These are phyloP conservation scores for Habropoda laboriosa DNA, from an alignment of 1,140 invertebrate genomes.

Conservation along the genomic window DNA sequence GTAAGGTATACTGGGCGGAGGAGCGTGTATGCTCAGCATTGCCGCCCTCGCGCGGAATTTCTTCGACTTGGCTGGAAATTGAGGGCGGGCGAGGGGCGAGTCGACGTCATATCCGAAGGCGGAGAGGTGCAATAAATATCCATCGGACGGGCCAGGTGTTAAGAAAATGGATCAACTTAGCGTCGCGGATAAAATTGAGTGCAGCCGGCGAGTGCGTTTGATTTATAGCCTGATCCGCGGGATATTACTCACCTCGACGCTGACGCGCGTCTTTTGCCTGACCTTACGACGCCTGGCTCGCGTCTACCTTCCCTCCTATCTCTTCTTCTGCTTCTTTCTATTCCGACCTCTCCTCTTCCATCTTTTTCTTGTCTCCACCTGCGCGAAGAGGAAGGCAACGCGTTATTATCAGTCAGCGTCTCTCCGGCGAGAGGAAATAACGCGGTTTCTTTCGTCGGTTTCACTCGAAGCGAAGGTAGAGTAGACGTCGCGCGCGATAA, in stretches of 20 bases:
- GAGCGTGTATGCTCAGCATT: not conserved
- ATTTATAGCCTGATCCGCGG: conserved; percentile 42
- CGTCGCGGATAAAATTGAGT: conserved; percentile 51
- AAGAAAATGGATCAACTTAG: conserved; percentile 53
- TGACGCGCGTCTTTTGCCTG: conserved; percentile 41
- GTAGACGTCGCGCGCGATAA: not conserved
- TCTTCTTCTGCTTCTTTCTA: no score
- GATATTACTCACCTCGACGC: conserved; percentile 49
- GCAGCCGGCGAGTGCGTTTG: conserved; percentile 44
- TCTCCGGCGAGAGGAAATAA: not conserved
- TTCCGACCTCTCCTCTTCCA: not conserved
- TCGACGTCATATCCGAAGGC: not conserved
- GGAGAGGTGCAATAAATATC: conserved; percentile 40
- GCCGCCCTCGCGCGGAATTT: conserved; percentile 13
- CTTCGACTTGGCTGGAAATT: conserved; percentile 19
- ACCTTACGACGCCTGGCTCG: conserved; percentile 27
- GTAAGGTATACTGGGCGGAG: no score
- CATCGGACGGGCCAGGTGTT: conserved; percentile 50
- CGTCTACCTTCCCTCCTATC: not conserved
- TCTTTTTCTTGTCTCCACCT: no score
- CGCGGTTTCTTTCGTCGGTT: conserved; percentile 15
- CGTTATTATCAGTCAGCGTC: conserved; percentile 14
- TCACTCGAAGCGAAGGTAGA: not conserved
- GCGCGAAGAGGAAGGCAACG: no score
- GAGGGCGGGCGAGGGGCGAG: not conserved